phyloP scores from a whole-genome alignment of 2,888 invertebrate species.

The Calliopum simillimum region DNA sequence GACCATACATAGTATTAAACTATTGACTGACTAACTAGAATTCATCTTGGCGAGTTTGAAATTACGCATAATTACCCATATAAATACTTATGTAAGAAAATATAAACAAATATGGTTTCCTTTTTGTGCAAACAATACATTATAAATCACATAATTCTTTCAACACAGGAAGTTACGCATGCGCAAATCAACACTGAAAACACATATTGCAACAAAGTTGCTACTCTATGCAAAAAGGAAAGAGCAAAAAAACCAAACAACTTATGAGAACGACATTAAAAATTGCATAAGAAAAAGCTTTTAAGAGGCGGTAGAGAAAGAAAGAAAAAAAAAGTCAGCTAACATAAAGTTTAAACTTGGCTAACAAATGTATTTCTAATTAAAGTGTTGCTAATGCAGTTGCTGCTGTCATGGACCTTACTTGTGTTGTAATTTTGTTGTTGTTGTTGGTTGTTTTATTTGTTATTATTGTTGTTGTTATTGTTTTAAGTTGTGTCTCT shows the following conservation, averaged over 20 bases:
- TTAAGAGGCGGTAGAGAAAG: too few species aligned
- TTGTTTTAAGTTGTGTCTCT: slow-evolving; percentile 3
- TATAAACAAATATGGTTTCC: too few species aligned
- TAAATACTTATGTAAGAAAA: too few species aligned
- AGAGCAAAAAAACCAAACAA: background rate
- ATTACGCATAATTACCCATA: too few species aligned
- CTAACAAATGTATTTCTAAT: slow-evolving; percentile 38
- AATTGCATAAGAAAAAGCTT: background rate
- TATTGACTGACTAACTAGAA: too few species aligned
- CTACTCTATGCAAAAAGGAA: background rate
- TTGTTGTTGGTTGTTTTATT: background rate
- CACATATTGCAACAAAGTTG: too few species aligned
- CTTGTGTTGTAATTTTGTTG: background rate
- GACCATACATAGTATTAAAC: too few species aligned
- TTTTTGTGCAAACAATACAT: too few species aligned
- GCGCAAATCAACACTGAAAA: slow-evolving; percentile 5
- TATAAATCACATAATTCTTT: too few species aligned
- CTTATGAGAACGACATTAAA: slow-evolving; percentile 11
- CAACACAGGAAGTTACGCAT: slow-evolving; percentile 12
- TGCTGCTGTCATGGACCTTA: background rate
- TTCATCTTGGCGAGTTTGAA: too few species aligned
- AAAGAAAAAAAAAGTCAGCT: background rate
- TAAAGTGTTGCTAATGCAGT: slow-evolving; percentile 19
- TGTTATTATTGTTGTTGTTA: background rate
- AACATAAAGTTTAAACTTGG: slow-evolving; percentile 5